Evolutionary conservation across 2,797 vertebrate species (phyloP).

Genomic region (Craterocephalus amniculus): DNA sequence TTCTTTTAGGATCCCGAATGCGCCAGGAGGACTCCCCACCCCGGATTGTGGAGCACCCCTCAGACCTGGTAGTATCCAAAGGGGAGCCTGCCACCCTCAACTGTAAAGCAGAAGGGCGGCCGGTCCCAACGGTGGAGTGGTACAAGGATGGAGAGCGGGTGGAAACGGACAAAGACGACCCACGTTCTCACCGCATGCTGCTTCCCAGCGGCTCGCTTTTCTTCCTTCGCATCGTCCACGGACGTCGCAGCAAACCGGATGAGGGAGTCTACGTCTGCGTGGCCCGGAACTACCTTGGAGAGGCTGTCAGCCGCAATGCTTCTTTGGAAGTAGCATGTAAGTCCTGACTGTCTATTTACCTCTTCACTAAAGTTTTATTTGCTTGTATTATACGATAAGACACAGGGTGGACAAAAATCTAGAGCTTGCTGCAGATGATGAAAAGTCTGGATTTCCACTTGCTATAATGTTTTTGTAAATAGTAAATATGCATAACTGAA

Average conservation of each 20-base stretch:
- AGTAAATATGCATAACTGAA: slow-evolving; percentile 30
- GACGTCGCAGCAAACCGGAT: slow-evolving; percentile 95
- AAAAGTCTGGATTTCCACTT: slow-evolving; percentile 45
- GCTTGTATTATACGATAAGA: not conserved
- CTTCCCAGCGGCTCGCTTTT: slow-evolving; percentile 97
- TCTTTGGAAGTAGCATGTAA: slow-evolving; percentile 99
- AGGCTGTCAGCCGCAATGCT: slow-evolving; percentile 97
- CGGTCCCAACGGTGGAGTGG: slow-evolving; percentile 96
- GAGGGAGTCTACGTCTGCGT: slow-evolving; percentile 97
- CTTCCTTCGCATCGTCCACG: slow-evolving; percentile 96
- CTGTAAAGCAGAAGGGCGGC: slow-evolving; percentile 97
- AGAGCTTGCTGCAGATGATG: slow-evolving; percentile 16
- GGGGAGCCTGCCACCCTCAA: slow-evolving; percentile 98
- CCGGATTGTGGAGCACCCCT: slow-evolving; percentile 97
- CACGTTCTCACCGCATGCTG: slow-evolving; percentile 96
- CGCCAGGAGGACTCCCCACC: slow-evolving; percentile 97
- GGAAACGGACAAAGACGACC: slow-evolving; percentile 96
- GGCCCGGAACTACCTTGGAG: slow-evolving; percentile 97
- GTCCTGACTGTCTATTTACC: slow-evolving; percentile 66
- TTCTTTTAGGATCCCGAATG: slow-evolving; percentile 91
- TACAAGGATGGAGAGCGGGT: slow-evolving; percentile 98
- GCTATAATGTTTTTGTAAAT: not conserved
- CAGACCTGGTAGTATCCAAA: slow-evolving; percentile 98
- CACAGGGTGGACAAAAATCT: slow-evolving; percentile 6
- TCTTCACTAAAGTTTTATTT: not conserved